Base-by-base conservation (phyloP, 2,888 invertebrate species). In the Heliconius ethilla region DNA sequence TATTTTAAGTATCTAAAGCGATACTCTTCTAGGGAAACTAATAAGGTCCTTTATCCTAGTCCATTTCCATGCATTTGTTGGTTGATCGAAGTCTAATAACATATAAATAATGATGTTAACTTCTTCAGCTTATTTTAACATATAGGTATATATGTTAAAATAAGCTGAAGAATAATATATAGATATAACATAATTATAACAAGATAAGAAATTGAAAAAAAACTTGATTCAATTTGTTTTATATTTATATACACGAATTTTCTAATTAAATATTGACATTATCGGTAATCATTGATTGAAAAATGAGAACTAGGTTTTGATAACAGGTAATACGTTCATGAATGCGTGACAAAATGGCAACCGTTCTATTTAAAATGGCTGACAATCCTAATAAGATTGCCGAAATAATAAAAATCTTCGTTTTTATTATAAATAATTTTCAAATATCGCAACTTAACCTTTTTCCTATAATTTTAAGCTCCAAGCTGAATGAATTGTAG, bases 1-100 rank as follows among this genome's bases (percentile, higher is more conserved):
- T 69, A 70, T 55, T 70, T 29, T 27, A 22, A 33, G 13, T 55
- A 3, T 70, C 13, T 27, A 7, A 55, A 33, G 22, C 33, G 2
- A 51, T 29, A 55, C 29, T 55, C 13, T 27, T 51, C 7, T 55
- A 70, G 27, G 15, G 13, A n/a, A 6, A 7, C 1, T 33, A n/a
- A n/a, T 59, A 33, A 72, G 13, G 37, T 72, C 72, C 72, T 72
- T 59, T 59, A 33, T 72, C 55, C 55, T 37, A 72, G 72, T 59
- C 72, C 72, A 72, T 72, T 59, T 72, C n/a, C 37, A 25, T 59
- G 72, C 33, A 25, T 37, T 18, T 70, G 13, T 40, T 15, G 25
- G 15, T 27, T 27, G 5, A 15, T 27, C 7, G 15, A 10, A 27
- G 18, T 51, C 22, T 27, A 27, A 27, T 63, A 29, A 15, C 7